A percentile compares a stretch with the other conserved stretches of the same genome.
Evolutionary conservation across 2,113 vertebrate species (phyloP).

Genomic region (Poeciliopsis prolifica): DNA sequence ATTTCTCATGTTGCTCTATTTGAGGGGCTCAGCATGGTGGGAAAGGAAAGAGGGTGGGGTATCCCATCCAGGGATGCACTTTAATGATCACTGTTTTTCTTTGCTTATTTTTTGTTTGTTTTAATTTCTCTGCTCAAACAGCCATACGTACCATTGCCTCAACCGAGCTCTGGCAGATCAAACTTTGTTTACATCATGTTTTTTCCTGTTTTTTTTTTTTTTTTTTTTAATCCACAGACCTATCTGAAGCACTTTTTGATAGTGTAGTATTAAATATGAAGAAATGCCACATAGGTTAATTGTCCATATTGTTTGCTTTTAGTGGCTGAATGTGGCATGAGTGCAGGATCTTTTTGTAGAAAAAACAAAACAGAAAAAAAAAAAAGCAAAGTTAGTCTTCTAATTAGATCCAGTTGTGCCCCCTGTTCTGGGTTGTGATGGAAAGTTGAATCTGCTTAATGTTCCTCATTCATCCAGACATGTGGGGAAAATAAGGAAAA

Average conservation of each 20-base stretch:
- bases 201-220: conserved; percentile 51
- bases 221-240: conserved; percentile 70
- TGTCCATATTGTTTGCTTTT: conserved; percentile 65
- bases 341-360: conserved; percentile 63
- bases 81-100: conserved; percentile 69
- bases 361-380: conserved; percentile 54
- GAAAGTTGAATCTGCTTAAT: conserved; percentile 43
- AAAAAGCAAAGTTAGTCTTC: conserved; percentile 10
- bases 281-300: conserved; percentile 70
- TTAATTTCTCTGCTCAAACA: conserved; percentile 70
- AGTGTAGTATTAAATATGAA: conserved; percentile 74
- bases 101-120: conserved; percentile 26
- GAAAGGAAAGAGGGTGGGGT: conserved; percentile 21
- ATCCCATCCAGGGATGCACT: conserved; percentile 78
- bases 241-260: conserved; percentile 81
- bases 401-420: conserved; percentile 41
- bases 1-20: conserved; percentile 36
- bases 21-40: conserved; percentile 43
- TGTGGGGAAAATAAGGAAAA: conserved; percentile 35
- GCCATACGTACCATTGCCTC: conserved; percentile 72
- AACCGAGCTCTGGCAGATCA: conserved; percentile 71
- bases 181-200: conserved; percentile 77
- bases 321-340: conserved; percentile 57
- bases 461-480: conserved; percentile 59
- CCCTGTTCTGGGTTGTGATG: conserved; percentile 27